Percentiles rank a stretch among this genome's conserved stretches.
phyloP scores from a whole-genome alignment of 2,888 invertebrate genomes.

The Volucella bombylans region DNA sequence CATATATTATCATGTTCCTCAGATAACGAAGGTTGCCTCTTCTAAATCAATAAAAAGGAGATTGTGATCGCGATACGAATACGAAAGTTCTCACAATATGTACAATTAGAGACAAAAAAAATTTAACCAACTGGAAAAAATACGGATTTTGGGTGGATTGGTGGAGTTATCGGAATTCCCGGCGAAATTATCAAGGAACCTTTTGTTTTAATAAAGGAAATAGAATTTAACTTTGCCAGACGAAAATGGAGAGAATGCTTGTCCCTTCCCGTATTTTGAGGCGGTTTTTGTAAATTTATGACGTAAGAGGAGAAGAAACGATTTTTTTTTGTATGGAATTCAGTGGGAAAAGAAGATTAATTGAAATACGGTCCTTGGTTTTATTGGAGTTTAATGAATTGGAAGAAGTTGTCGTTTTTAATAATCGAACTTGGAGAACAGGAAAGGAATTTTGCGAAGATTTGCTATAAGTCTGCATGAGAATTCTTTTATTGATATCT shows the following conservation, averaged over 20 bases:
- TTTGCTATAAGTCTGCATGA: too few species aligned
- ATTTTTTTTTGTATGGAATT: too few species aligned
- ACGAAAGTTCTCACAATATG: neutral
- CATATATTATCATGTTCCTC: slow-evolving; percentile 27
- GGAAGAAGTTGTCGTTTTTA: too few species aligned
- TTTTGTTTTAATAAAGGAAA: slow-evolving; percentile 15
- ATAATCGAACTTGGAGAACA: too few species aligned
- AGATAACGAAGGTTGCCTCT: neutral
- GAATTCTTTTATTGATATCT: too few species aligned
- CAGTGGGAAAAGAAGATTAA: too few species aligned
- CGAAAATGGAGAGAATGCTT: too few species aligned
- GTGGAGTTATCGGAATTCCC: neutral
- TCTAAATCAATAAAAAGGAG: slow-evolving; percentile 25
- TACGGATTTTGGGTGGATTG: neutral
- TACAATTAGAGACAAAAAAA: neutral
- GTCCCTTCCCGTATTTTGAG: neutral
- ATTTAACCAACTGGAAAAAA: neutral
- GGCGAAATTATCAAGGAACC: slow-evolving; percentile 1
- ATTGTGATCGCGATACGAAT: neutral
- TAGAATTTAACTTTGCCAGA: neutral
- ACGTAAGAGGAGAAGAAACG: too few species aligned
- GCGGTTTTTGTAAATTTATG: neutral
- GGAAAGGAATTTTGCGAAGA: too few species aligned
- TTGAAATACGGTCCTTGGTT: too few species aligned
- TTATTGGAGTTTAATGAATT: too few species aligned